Base-by-base conservation (phyloP, 2,113 vertebrate species). In the Misgurnus mizolepis region DNA sequence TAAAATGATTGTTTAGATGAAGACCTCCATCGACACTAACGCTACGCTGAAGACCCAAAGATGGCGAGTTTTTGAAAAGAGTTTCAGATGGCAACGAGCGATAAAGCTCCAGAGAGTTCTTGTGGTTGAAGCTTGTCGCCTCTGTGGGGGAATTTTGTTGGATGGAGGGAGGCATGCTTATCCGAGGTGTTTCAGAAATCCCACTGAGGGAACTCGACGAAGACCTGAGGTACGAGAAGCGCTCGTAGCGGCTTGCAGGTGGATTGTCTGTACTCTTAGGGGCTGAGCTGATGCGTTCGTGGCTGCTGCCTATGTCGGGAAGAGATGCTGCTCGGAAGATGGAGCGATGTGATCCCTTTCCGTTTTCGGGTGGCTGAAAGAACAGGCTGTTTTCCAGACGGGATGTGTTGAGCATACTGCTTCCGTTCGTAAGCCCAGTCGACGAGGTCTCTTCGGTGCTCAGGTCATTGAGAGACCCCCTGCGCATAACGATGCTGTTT, bases 331-430 rank as follows among this genome's bases (percentile, higher is more conserved):
- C 18, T 14, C 82, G 84, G 76, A 85, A 83, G n/a, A 90, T 15
- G 0, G 84, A 5, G 4, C 73, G 79, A 1, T 83, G 0, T 12
- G 76, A 3, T 5, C 87, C 12, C 0, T 66, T 53, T 3, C 79
- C 81, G 2, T 89, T 92, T 11, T 93, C 91, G 50, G 84, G 27
- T 80, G 85, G 1, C 5, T 73, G 64, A 50, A 96, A 98, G 78
- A 98, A 91, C 75, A 96, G 18, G 3, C 96, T 98, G 84, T 89
- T 92, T 67, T 95, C 94, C 11, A 98, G 91, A 1, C 96, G 95
- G 0, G 98, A 98, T 85, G 89, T 65, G 0, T 56, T 43, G 0
- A 61, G 17, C 2, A 40, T 0, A 41, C 81, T 77, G 0, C 85
- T 86, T 7, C 91, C 92, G 58, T 95, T 94, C 4, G 83, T 1